A percentile compares a stretch with the other conserved stretches of the same genome.
Conservation (phyloP, 92 coral and sea anemone genomes). For the Phenganax subtilis region DNA sequence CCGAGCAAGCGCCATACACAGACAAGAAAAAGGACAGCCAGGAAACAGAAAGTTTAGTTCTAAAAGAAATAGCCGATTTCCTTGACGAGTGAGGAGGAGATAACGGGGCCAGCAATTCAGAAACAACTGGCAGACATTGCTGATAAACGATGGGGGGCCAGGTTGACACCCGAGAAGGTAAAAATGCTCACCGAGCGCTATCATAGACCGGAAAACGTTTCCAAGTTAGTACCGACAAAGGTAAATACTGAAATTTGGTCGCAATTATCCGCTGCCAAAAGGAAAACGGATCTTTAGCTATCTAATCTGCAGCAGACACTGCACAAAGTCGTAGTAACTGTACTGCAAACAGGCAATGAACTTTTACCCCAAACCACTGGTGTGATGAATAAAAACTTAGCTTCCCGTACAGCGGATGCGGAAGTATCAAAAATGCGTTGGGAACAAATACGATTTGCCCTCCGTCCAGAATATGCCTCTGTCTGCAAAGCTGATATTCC, state of each 20-base stretch:
- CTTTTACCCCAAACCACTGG: no score
- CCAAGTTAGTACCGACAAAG: no score
- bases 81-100: slow-evolving; percentile 35
- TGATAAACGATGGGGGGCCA: slow-evolving; percentile 49
- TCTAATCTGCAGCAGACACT: no score
- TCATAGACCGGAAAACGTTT: no score
- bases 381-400: no score
- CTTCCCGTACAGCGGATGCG: neutral
- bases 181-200: neutral
- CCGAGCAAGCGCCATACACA: no score
- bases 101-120: slow-evolving; percentile 39
- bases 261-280: no score
- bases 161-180: slow-evolving; percentile 28
- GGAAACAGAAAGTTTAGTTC: neutral
- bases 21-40: neutral
- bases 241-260: no score
- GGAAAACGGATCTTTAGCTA: no score
- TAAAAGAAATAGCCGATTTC: slow-evolving; percentile 19
- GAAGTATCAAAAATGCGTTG: neutral
- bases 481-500: neutral
- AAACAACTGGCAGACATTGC: slow-evolving; percentile 47
- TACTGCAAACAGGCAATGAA: neutral
- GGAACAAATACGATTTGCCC: neutral
- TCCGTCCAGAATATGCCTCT: neutral
- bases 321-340: neutral